Evolutionary conservation across 2,888 invertebrate genomes (phyloP), one percentile per base, ranked within the genome.

Genomic region (Drosophila melanocephala): DNA sequence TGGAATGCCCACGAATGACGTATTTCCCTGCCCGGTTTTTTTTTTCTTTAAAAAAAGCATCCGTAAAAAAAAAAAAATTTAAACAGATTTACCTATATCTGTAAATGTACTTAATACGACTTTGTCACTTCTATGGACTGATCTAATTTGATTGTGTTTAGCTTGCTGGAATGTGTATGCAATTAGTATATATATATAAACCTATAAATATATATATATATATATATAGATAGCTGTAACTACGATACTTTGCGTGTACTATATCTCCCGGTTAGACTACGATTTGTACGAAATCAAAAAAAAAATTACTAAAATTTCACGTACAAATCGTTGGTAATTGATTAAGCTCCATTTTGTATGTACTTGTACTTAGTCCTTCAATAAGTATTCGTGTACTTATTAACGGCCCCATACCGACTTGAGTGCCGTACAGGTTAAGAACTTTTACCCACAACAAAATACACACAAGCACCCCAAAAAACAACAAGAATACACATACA

Each of bases 121-220:
- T 71, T 65, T 61, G 64, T 73, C 73, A 37, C 53, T 51, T 63
- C 68, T 50, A 67, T 71, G 67, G 82, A 79, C 82, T 78, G 82
- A 78, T 73, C 66, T 78, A 67, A 79, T 74, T 61, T 57, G 58
- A 68, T 57, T 79, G 59, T 76, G 76, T 79, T 80, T 68, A 76
- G 75, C 72, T 83, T 82, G 75, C 32, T 88, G 86, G 90, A 87
- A 87, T 87, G 90, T 86, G 86, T 79, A 77, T 87, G 90, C 89
- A 69, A 72, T 71, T 79, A 77, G 70, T 60, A 55, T 71, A 63
- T 63, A 72, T 75, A 44, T 57, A 16, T 44, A 37, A 42, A 68
- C 55, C 14, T 42, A 55, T 50, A 37, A 37, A 30, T 57, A 67
- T 59, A 35, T 60, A 55, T 59, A 37, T 47, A 55, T 55, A 63